Percentiles rank a stretch among this genome's conserved stretches.
Conservation (phyloP, 2,113 vertebrate genomes). For the Spilogale gracilis region DNA sequence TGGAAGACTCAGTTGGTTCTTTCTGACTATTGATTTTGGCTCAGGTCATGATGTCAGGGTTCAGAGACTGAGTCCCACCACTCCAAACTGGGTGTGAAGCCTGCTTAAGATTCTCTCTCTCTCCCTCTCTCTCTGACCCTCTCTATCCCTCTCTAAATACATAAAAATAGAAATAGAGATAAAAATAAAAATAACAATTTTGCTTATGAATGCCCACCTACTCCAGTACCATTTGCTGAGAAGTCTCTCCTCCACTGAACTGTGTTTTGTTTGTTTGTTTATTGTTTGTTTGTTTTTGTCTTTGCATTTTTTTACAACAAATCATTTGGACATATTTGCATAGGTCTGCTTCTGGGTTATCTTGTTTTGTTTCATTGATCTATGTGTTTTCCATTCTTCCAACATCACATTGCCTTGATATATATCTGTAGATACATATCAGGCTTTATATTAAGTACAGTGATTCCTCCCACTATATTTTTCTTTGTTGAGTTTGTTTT, state of each 20-base stretch:
- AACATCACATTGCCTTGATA: neutral
- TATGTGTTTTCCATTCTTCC: neutral
- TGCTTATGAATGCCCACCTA: neutral
- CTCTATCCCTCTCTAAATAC: neutral
- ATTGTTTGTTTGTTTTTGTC: neutral
- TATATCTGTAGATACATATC: neutral
- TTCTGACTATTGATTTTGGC: neutral
- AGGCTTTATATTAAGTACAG: neutral
- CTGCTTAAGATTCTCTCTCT: neutral
- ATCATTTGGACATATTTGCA: neutral
- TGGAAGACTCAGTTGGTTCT: neutral
- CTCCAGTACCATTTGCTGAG: neutral
- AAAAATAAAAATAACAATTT: neutral
- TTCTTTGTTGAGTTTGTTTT: neutral
- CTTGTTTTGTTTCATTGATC: neutral
- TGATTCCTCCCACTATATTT: neutral
- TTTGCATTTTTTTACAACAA: neutral
- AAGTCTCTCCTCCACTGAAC: neutral
- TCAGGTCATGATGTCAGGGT: neutral
- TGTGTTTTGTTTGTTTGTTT: neutral
- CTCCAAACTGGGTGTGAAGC: neutral
- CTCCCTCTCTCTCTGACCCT: neutral
- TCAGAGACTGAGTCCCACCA: neutral
- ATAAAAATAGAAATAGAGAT: neutral
- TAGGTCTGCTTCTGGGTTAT: neutral